Percentiles rank a stretch among this genome's conserved stretches.
Conservation (phyloP, 2,888 invertebrate species). For the Drosophila gaucha region DNA sequence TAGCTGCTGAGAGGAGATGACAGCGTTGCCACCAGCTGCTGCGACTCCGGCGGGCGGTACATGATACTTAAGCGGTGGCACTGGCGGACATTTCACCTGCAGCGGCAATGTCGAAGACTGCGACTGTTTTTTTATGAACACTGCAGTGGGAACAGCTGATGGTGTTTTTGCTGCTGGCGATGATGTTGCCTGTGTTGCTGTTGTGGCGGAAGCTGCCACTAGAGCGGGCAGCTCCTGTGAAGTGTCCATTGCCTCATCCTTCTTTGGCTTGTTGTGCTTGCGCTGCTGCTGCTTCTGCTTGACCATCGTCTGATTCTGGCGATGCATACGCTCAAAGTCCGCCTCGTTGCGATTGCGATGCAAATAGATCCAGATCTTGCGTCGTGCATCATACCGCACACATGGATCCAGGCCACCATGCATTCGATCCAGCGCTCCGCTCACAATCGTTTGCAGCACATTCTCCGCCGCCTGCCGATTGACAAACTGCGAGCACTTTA, state of each 20-base stretch:
- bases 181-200: slow-evolving; percentile 42
- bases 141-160: slow-evolving; percentile 9
- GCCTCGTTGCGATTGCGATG: slow-evolving; percentile 89
- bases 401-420: slow-evolving; percentile 96
- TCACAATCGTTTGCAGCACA: slow-evolving; percentile 90
- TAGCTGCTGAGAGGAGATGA: slow-evolving; percentile 21
- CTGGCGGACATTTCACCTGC: slow-evolving; percentile 73
- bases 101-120: slow-evolving; percentile 37
- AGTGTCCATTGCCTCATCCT: slow-evolving; percentile 24
- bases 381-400: slow-evolving; percentile 95
- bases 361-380: slow-evolving; percentile 98
- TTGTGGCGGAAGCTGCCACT: slow-evolving; percentile 56
- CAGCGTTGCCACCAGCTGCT: slow-evolving; percentile 10
- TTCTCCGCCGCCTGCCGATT: slow-evolving; percentile 85
- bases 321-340: slow-evolving; percentile 89
- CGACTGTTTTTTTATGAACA: slow-evolving; percentile 50
- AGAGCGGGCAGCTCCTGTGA: slow-evolving; percentile 70
- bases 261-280: slow-evolving; percentile 65
- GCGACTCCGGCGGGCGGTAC: slow-evolving; percentile 51
- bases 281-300: slow-evolving; percentile 85
- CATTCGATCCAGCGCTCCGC: slow-evolving; percentile 95
- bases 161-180: slow-evolving; percentile 13
- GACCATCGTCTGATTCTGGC: slow-evolving; percentile 88
- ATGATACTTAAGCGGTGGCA: slow-evolving; percentile 81
- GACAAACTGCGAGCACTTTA: slow-evolving; percentile 90